Evolutionary conservation across 2,888 invertebrate genomes (phyloP).

Genomic region (Agriopis aurantiaria): DNA sequence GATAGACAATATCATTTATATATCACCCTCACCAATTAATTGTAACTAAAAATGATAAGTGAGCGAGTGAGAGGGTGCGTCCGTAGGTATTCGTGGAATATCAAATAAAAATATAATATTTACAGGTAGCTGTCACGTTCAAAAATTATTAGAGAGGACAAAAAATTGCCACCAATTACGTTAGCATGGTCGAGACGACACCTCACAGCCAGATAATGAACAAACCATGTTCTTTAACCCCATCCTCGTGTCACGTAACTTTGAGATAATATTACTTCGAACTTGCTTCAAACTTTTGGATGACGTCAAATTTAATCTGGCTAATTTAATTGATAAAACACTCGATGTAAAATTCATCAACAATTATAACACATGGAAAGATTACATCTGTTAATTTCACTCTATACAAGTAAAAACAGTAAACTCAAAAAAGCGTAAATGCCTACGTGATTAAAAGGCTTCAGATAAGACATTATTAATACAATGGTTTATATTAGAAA

Average conservation of each 20-base stretch:
- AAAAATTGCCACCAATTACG: too few relatives aligned
- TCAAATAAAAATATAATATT: too few relatives aligned
- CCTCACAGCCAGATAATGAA: too few relatives aligned
- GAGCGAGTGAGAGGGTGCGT: too few relatives aligned
- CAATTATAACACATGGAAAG: conserved; percentile 13
- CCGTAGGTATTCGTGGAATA: too few relatives aligned
- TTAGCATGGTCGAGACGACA: too few relatives aligned
- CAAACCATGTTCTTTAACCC: background rate
- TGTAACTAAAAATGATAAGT: too few relatives aligned
- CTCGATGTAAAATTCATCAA: conserved; percentile 36
- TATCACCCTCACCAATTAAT: too few relatives aligned
- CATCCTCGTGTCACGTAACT: background rate
- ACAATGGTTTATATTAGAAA: background rate
- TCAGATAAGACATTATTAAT: conserved; percentile 1
- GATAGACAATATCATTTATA: too few relatives aligned
- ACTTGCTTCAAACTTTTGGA: background rate
- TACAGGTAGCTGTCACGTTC: too few relatives aligned
- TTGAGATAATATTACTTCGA: conserved; percentile 5
- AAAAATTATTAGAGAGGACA: too few relatives aligned
- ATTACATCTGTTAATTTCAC: conserved; percentile 5
- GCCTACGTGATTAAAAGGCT: conserved; percentile 1
- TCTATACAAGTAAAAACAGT: background rate
- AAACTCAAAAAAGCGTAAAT: conserved; percentile 1
- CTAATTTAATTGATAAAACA: conserved; percentile 55
- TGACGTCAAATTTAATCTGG: conserved; percentile 50